These are phyloP conservation scores for Gymnoscopelus braueri DNA, from an alignment of 2,797 vertebrate genomes.

Conservation along the genomic window DNA sequence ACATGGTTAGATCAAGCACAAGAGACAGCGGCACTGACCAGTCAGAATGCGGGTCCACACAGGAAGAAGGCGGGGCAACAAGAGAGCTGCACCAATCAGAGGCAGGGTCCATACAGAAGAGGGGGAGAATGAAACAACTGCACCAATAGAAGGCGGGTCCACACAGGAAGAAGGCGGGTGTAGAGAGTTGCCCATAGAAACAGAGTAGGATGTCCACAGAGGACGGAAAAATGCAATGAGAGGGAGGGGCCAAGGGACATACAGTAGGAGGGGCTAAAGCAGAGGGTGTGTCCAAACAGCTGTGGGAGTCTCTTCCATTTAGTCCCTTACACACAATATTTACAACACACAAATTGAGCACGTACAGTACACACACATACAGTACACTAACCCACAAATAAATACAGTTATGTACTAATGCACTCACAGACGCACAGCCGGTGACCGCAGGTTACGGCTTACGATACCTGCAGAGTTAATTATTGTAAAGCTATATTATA, in stretches of 20 bases:
- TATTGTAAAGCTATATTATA: slow-evolving; percentile 44
- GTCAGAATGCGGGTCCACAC: slow-evolving; percentile 78
- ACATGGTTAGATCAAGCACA: slow-evolving; percentile 99
- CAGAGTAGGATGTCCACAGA: slow-evolving; percentile 76
- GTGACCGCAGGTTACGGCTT: slow-evolving; percentile 34
- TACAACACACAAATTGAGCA: not conserved
- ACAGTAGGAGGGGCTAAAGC: slow-evolving; percentile 65
- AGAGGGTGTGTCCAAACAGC: slow-evolving; percentile 60
- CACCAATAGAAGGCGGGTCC: slow-evolving; percentile 66
- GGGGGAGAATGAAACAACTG: slow-evolving; percentile 71
- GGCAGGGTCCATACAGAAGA: slow-evolving; percentile 53
- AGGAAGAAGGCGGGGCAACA: slow-evolving; percentile 37
- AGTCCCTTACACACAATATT: slow-evolving; percentile 8
- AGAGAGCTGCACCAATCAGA: slow-evolving; percentile 7
- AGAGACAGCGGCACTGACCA: slow-evolving; percentile 96
- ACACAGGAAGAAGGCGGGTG: slow-evolving; percentile 54
- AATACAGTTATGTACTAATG: too few species aligned
- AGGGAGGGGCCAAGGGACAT: slow-evolving; percentile 56
- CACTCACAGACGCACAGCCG: slow-evolving; percentile 48
- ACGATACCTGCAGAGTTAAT: slow-evolving; percentile 44
- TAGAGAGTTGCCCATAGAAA: slow-evolving; percentile 75
- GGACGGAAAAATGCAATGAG: slow-evolving; percentile 68
- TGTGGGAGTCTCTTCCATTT: slow-evolving; percentile 42
- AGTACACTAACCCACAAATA: not conserved
- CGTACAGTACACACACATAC: not conserved